These are phyloP conservation scores for Corvus moneduloides DNA, from an alignment of 2,113 vertebrate species.

Conservation along the genomic window DNA sequence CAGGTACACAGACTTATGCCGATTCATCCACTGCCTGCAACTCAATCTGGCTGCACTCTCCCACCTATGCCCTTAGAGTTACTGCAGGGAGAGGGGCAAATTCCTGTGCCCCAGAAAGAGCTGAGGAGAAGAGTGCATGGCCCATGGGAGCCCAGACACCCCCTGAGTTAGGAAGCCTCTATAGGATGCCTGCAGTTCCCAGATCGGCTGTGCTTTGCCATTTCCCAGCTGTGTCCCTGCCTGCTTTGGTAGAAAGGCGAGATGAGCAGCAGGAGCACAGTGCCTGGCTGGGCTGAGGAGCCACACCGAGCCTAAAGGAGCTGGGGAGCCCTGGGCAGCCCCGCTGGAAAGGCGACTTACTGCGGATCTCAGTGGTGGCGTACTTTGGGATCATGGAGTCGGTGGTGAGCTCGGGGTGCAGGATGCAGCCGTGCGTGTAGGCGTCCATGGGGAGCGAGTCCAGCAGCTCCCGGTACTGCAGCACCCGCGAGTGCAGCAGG, in stretches of 20 bases:
- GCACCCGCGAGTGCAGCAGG: constrained; percentile 82
- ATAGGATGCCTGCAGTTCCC: background rate
- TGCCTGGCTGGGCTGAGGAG: accelerated
- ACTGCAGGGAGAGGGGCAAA: background rate
- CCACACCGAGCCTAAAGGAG: background rate
- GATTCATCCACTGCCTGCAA: constrained; percentile 17
- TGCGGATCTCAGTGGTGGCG: constrained; percentile 98
- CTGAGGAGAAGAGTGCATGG: accelerated
- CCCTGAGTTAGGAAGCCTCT: background rate
- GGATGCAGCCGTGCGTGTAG: constrained; percentile 98
- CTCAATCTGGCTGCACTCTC: background rate
- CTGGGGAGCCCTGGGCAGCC: background rate
- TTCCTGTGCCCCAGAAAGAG: background rate
- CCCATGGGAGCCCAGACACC: accelerated
- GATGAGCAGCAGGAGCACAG: background rate
- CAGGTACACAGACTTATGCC: constrained; percentile 16
- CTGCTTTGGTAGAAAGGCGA: background rate
- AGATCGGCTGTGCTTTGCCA: background rate
- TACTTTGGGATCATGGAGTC: constrained; percentile 99
- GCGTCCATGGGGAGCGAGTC: constrained; percentile 97
- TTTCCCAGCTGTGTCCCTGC: background rate
- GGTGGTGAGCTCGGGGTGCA: constrained; percentile 96
- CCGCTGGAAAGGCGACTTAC: constrained; percentile 81
- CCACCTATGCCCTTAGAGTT: background rate
- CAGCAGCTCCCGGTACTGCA: constrained; percentile 94